Percentiles rank a stretch among this genome's conserved stretches.
Conservation (phyloP, 1,140 invertebrate genomes). For the Leptinotarsa undecemlineata region DNA sequence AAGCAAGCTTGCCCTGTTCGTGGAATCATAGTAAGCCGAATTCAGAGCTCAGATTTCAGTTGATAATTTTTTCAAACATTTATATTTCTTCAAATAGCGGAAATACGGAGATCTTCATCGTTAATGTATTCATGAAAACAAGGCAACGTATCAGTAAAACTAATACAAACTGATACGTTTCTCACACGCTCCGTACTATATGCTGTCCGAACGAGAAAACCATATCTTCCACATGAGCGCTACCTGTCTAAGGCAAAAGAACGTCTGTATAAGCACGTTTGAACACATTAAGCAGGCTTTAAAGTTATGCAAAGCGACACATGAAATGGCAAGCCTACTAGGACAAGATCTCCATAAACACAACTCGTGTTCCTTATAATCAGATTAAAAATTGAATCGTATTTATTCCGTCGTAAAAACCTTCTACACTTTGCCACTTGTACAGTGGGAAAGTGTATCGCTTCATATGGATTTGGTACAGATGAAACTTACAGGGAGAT, state of each 20-base stretch:
- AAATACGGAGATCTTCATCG: no score
- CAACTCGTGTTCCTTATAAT: slow-evolving; percentile 30
- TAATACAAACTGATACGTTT: no score
- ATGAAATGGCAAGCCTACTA: slow-evolving; percentile 29
- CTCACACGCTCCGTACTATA: background rate
- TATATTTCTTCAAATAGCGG: no score
- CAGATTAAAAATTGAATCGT: slow-evolving; percentile 28
- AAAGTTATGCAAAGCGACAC: slow-evolving; percentile 30
- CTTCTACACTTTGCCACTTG: slow-evolving; percentile 31
- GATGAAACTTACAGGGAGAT: background rate
- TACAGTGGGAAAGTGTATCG: background rate
- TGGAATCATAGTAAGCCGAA: no score
- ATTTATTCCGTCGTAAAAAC: slow-evolving; percentile 29
- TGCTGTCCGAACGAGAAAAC: background rate
- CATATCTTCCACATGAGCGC: slow-evolving; percentile 23
- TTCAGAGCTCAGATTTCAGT: no score
- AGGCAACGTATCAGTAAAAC: no score
- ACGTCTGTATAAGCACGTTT: slow-evolving; percentile 21
- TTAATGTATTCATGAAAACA: no score
- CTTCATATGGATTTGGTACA: background rate
- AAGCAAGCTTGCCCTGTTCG: no score
- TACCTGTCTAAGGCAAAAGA: slow-evolving; percentile 27
- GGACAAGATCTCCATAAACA: slow-evolving; percentile 29
- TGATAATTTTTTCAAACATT: no score
- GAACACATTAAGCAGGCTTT: slow-evolving; percentile 20